Percentiles rank a stretch among this genome's conserved stretches.
phyloP scores from a whole-genome alignment of 2,797 vertebrate species.

The Tiaroga cobitis region DNA sequence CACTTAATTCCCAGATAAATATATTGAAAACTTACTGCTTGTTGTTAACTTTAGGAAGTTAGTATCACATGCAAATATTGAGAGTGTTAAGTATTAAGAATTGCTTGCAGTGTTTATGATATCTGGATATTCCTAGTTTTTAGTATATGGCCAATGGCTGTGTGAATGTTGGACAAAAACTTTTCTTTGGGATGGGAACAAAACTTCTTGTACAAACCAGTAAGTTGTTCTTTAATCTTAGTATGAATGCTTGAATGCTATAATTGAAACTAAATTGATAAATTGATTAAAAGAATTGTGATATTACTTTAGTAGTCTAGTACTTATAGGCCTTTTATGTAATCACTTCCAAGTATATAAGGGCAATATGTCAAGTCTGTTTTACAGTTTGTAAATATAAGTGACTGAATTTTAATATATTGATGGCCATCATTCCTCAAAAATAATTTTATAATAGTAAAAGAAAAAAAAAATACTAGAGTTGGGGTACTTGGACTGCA shows the following conservation, averaged over 20 bases:
- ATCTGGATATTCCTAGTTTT: conserved; percentile 25
- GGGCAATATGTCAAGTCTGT: neutral
- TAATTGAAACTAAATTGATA: neutral
- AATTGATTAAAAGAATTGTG: neutral
- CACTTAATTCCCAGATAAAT: neutral
- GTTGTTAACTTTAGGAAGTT: neutral
- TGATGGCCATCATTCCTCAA: neutral
- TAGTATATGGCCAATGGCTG: neutral
- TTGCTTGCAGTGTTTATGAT: neutral
- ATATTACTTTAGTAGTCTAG: neutral
- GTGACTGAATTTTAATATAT: neutral
- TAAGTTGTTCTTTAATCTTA: conserved; percentile 7
- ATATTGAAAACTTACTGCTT: neutral
- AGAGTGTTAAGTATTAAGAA: too few species aligned
- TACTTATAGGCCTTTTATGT: neutral
- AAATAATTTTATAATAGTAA: neutral
- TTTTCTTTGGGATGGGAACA: conserved; percentile 38
- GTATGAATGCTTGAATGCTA: neutral
- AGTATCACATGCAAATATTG: too few species aligned
- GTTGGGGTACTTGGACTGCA: neutral
- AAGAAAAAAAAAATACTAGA: neutral
- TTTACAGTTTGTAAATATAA: neutral
- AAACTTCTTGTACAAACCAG: conserved; percentile 35
- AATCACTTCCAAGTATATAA: neutral
- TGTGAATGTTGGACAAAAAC: conserved; percentile 12